Conservation (phyloP, 2,113 vertebrate species). For the Capreolus pygargus region DNA sequence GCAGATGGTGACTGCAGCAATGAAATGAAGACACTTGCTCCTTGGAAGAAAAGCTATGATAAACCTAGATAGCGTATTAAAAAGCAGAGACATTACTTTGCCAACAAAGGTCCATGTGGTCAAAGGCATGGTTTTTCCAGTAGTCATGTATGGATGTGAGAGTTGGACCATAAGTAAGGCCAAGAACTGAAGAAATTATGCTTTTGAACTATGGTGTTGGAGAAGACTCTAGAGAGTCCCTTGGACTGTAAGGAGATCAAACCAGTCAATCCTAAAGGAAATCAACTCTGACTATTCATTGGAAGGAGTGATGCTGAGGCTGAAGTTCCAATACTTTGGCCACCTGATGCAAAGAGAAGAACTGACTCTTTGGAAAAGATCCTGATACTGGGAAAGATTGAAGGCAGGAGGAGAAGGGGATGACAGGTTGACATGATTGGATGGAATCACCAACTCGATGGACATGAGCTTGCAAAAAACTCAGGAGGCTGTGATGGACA, state of each 20-base stretch:
- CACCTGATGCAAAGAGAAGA: neutral
- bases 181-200: rapidly evolving
- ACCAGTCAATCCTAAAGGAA: neutral
- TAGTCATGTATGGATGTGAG: neutral
- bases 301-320: neutral
- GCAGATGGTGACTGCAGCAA: neutral
- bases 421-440: neutral
- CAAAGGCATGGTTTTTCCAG: neutral
- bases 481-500: neutral
- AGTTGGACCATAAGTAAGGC: neutral
- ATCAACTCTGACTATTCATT: neutral
- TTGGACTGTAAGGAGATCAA: neutral
- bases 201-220: neutral
- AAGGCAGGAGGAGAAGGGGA: neutral
- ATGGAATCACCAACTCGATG: neutral
- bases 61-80: neutral
- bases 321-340: neutral
- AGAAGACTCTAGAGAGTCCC: neutral
- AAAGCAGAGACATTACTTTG: neutral
- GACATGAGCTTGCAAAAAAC: neutral
- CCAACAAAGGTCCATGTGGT: neutral
- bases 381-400: neutral
- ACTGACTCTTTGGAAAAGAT: neutral
- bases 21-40: neutral
- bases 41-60: neutral